These are phyloP conservation scores for Eulemur coronatus DNA, from an alignment of 2,797 vertebrate genomes.

Conservation along the genomic window DNA sequence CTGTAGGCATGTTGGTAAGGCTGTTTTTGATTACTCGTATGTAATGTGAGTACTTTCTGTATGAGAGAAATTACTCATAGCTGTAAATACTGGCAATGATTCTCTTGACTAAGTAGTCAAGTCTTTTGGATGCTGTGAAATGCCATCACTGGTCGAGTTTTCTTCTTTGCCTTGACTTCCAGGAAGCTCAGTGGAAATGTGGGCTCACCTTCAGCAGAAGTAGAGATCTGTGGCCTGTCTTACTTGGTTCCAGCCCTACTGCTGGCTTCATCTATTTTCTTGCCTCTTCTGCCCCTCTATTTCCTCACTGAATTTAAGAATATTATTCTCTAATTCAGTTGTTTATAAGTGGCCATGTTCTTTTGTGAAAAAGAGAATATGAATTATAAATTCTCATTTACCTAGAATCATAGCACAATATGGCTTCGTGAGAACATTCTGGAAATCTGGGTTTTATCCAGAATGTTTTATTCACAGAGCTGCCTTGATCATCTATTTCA, in stretches of 20 bases:
- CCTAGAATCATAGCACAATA: not conserved
- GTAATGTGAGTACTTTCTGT: not conserved
- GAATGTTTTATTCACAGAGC: conserved; percentile 53
- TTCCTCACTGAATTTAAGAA: not conserved
- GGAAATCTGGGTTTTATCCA: conserved; percentile 43
- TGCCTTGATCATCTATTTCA: conserved; percentile 69
- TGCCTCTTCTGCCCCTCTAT: not conserved
- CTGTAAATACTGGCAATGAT: not conserved
- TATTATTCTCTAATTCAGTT: not conserved
- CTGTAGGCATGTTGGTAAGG: not conserved
- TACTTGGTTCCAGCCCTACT: not conserved
- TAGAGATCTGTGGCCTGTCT: not conserved
- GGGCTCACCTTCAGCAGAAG: not conserved
- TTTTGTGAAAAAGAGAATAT: not conserved
- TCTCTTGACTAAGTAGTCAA: not conserved
- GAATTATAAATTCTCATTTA: conserved; percentile 7
- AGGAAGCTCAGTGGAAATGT: not conserved
- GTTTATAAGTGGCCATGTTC: not conserved
- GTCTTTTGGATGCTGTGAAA: not conserved
- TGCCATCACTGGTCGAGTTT: not conserved
- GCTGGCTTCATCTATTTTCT: not conserved
- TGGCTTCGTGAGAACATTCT: conserved; percentile 43
- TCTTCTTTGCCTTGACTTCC: not conserved
- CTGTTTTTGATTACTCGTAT: not conserved
- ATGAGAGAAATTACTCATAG: not conserved